Percentiles rank a stretch among this genome's conserved stretches.
phyloP scores from a whole-genome alignment of 2,113 vertebrate species.

The Alces alces region DNA sequence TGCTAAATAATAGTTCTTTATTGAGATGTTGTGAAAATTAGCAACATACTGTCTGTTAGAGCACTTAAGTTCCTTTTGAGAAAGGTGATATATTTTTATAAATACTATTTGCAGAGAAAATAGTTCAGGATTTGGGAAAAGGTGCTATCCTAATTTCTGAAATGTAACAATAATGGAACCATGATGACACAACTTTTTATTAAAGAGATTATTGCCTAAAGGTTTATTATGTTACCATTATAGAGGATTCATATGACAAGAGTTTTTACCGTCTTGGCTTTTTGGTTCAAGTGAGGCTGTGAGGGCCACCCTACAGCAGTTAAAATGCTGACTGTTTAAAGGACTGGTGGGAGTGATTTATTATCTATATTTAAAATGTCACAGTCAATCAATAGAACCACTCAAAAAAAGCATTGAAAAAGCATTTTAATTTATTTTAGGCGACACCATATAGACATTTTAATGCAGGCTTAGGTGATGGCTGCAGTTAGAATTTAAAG shows the following conservation, averaged over 20 bases:
- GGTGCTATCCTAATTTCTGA: constrained; percentile 42
- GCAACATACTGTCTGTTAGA: constrained; percentile 52
- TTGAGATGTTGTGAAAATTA: constrained; percentile 71
- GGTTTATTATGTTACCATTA: constrained; percentile 27
- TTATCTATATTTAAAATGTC: constrained; percentile 46
- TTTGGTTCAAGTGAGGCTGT: not conserved
- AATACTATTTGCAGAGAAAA: constrained; percentile 51
- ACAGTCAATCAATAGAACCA: not conserved
- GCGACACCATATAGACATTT: not conserved
- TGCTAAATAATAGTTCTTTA: constrained; percentile 69
- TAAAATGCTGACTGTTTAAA: constrained; percentile 17
- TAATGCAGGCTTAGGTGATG: constrained; percentile 5
- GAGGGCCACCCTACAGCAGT: not conserved
- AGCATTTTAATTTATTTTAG: constrained; percentile 28
- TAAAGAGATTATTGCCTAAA: constrained; percentile 9
- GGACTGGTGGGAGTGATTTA: not conserved
- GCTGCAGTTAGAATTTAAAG: constrained; percentile 30
- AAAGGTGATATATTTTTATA: constrained; percentile 60
- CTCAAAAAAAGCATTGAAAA: constrained; percentile 34
- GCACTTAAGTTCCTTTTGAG: constrained; percentile 52
- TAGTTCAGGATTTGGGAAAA: constrained; percentile 37
- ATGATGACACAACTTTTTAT: constrained; percentile 24
- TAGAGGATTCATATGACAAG: not conserved
- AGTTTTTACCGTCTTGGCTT: not conserved
- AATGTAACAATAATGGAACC: constrained; percentile 12